Percentiles rank a stretch among this genome's conserved stretches.
Conservation (phyloP, 2,113 vertebrate genomes). For the Eclectus roratus region DNA sequence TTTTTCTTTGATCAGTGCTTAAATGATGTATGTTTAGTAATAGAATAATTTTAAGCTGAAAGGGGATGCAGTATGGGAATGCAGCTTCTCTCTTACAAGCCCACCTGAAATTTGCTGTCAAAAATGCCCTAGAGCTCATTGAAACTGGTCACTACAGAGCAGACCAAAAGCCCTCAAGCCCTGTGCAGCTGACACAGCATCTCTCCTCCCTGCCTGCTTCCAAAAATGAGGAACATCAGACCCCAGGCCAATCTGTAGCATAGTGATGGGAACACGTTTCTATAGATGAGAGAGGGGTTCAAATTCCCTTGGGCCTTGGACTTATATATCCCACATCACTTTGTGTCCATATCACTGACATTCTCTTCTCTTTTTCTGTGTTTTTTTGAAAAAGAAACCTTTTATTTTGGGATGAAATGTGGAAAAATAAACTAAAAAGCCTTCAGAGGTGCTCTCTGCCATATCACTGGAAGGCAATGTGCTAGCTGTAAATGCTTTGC, state of each 20-base stretch:
- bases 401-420: neutral
- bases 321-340: neutral
- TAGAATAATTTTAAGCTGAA: neutral
- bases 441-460: neutral
- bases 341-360: neutral
- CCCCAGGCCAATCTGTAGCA: neutral
- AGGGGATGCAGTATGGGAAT: neutral
- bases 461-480: neutral
- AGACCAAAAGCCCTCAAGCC: neutral
- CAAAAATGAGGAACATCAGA: neutral
- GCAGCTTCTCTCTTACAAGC: neutral
- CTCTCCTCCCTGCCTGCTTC: neutral
- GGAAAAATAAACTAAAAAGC: neutral
- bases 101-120: neutral
- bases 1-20: slow-evolving; percentile 14
- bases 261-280: neutral
- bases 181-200: accelerated
- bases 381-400: neutral
- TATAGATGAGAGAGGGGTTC: neutral
- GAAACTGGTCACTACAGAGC: neutral
- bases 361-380: neutral
- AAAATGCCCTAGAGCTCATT: neutral
- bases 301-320: neutral
- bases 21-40: neutral
- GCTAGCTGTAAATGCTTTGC: neutral